Percentiles rank a stretch among this genome's conserved stretches.
phyloP scores from a whole-genome alignment of 2,888 invertebrate species.

The Oscheius sp. region DNA sequence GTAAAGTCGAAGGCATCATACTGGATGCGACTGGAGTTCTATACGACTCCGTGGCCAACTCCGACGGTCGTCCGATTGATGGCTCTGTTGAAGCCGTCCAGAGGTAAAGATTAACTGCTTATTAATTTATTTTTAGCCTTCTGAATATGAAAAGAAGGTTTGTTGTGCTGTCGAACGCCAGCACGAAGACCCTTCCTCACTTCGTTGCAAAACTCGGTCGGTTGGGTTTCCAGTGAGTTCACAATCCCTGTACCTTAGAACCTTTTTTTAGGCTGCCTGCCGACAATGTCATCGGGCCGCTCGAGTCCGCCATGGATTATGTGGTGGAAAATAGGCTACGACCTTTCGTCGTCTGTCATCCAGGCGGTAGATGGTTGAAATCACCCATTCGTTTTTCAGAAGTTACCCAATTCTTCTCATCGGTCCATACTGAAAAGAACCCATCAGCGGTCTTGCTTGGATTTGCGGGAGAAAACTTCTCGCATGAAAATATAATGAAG shows the following conservation, averaged over 20 bases:
- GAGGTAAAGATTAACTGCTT: not conserved
- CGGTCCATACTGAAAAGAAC: not conserved
- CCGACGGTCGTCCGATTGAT: not conserved
- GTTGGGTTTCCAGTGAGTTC: not conserved
- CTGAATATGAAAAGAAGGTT: not conserved
- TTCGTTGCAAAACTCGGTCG: not conserved
- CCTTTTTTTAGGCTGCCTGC: not conserved
- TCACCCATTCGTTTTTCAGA: no score
- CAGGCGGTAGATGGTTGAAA: no score
- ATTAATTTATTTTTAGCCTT: not conserved
- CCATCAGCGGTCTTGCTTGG: not conserved
- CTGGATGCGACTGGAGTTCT: conserved; percentile 15
- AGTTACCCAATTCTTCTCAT: not conserved
- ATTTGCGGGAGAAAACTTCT: not conserved
- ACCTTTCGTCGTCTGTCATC: not conserved
- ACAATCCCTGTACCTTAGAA: no score
- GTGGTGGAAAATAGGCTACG: not conserved
- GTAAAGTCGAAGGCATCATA: not conserved
- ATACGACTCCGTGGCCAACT: not conserved
- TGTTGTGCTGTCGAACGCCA: conserved; percentile 1
- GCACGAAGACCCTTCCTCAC: not conserved
- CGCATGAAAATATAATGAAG: not conserved
- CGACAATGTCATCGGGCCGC: not conserved
- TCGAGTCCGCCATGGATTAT: not conserved
- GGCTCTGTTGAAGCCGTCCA: conserved; percentile 6